phyloP scores from a whole-genome alignment of 2,888 invertebrate genomes.

The Drosophila sordidula region DNA sequence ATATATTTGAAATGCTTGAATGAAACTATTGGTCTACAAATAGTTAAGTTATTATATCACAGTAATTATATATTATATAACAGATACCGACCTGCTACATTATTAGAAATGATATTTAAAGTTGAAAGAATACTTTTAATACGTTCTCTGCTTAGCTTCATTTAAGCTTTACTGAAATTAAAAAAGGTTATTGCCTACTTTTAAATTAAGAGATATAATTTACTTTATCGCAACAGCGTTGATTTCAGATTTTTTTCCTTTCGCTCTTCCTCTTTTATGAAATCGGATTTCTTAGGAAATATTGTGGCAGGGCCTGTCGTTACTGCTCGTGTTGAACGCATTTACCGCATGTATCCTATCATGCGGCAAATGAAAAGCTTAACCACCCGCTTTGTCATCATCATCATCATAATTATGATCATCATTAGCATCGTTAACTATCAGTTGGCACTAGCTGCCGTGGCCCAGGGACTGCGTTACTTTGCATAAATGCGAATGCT shows the following conservation, averaged over 20 bases:
- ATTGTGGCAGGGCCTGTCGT: not conserved
- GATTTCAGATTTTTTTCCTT: not conserved
- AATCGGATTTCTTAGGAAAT: not conserved
- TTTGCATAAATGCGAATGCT: slow-evolving; percentile 38
- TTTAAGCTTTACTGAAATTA: too few species aligned
- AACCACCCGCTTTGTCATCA: slow-evolving; percentile 20
- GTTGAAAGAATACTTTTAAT: too few species aligned
- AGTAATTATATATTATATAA: too few species aligned
- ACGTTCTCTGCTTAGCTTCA: too few species aligned
- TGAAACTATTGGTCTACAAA: too few species aligned
- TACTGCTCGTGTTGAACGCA: slow-evolving; percentile 7
- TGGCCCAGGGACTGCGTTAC: slow-evolving; percentile 7
- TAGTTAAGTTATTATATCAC: too few species aligned
- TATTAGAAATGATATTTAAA: too few species aligned
- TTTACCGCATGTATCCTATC: slow-evolving; percentile 24
- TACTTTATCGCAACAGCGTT: too few species aligned
- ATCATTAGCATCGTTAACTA: slow-evolving; percentile 21
- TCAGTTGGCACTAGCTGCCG: slow-evolving; percentile 8
- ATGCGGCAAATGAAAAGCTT: slow-evolving; percentile 49
- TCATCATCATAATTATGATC: slow-evolving; percentile 5
- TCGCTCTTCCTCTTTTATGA: not conserved
- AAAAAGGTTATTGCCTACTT: too few species aligned
- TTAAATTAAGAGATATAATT: too few species aligned
- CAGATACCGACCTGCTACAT: too few species aligned
- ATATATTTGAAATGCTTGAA: too few species aligned